Evolutionary conservation across 2,797 vertebrate genomes (phyloP).

Genomic region (Microhierax caerulescens): DNA sequence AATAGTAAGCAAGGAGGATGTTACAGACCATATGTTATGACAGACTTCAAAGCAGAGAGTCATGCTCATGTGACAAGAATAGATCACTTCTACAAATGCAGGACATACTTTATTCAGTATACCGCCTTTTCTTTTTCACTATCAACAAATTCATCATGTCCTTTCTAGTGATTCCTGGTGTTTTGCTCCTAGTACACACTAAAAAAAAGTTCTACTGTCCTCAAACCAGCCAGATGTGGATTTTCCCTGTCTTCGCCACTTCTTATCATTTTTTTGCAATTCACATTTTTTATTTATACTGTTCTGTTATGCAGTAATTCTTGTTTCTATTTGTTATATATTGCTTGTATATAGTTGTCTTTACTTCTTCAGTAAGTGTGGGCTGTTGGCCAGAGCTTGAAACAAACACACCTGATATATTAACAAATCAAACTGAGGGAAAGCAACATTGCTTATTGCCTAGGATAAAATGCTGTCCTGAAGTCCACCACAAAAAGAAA

Average conservation of each 20-base stretch:
- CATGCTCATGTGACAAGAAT: slow-evolving; percentile 25
- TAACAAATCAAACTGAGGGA: neutral
- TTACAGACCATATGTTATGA: slow-evolving; percentile 37
- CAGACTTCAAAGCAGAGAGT: slow-evolving; percentile 45
- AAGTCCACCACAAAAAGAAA: neutral
- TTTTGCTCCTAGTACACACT: neutral
- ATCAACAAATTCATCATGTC: slow-evolving; percentile 14
- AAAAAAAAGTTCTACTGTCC: neutral
- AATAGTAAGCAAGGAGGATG: slow-evolving; percentile 21
- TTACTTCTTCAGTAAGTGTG: neutral
- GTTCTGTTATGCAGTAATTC: neutral
- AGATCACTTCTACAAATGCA: slow-evolving; percentile 39
- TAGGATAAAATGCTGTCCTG: neutral
- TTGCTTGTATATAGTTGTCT: neutral
- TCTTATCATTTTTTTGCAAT: neutral
- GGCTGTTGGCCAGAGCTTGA: neutral
- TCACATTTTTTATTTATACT: neutral
- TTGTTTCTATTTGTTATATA: neutral
- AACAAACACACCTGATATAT: neutral
- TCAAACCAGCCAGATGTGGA: neutral
- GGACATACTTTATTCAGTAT: neutral
- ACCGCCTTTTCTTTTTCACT: slow-evolving; percentile 2
- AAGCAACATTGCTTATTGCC: neutral
- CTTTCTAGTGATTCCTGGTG: neutral
- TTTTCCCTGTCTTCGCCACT: neutral